Evolutionary conservation across 2,797 vertebrate genomes (phyloP).

Genomic region (Periophthalmus magnuspinnatus): DNA sequence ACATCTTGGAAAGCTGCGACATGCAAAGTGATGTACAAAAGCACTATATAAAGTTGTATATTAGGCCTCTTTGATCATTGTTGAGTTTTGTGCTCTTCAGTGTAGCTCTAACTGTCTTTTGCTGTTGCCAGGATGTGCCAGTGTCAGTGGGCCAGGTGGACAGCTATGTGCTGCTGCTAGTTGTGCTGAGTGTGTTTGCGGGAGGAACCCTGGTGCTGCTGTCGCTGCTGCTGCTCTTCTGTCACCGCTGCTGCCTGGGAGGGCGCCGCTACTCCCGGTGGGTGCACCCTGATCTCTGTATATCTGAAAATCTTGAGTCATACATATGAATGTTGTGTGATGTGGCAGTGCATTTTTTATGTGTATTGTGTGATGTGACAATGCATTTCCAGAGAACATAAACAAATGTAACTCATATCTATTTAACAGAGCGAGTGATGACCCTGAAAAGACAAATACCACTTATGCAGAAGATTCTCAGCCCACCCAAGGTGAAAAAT

Average conservation of each 20-base stretch:
- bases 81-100: not conserved
- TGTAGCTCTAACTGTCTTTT: not conserved
- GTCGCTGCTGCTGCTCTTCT: constrained; percentile 87
- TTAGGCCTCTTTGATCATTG: not conserved
- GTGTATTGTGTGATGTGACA: not conserved
- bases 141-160: constrained; percentile 78
- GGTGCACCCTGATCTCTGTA: constrained; percentile 9
- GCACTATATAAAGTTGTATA: not conserved
- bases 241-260: constrained; percentile 87
- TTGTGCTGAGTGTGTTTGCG: constrained; percentile 88
- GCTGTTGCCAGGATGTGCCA: constrained; percentile 71
- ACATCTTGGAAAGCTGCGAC: constrained; percentile 24
- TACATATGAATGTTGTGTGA: constrained; percentile 12
- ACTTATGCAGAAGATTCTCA: constrained; percentile 91
- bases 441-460: constrained; percentile 94
- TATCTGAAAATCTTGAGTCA: constrained; percentile 7
- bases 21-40: constrained; percentile 7
- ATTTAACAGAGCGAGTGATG: constrained; percentile 86
- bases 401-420: not conserved
- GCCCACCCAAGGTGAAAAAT: constrained; percentile 85
- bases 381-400: constrained; percentile 11
- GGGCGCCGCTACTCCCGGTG: constrained; percentile 88
- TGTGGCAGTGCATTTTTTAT: too few species aligned
- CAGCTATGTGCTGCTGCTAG: constrained; percentile 87
- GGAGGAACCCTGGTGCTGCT: constrained; percentile 90